phyloP scores from a whole-genome alignment of 2,113 vertebrate species.

The Myxocyprinus asiaticus region DNA sequence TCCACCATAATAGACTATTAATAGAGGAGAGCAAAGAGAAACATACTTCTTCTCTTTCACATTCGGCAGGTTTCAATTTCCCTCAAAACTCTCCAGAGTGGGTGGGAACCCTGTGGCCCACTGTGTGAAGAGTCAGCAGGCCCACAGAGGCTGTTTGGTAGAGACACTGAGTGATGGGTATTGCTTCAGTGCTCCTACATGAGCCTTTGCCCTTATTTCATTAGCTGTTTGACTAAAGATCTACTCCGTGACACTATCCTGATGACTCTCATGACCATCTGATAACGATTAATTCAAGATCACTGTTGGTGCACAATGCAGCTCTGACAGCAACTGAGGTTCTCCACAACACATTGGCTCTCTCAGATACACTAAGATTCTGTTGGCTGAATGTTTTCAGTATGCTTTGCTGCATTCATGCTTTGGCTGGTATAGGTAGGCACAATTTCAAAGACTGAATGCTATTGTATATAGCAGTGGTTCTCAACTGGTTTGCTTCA shows the following conservation, averaged over 20 bases:
- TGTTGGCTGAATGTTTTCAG: too few relatives aligned
- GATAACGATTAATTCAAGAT: neutral
- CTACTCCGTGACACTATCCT: conserved; percentile 2
- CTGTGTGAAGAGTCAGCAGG: neutral
- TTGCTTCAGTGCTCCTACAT: conserved; percentile 6
- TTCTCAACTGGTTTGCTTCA: too few relatives aligned
- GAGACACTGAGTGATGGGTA: neutral
- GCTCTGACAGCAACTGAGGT: neutral
- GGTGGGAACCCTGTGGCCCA: neutral
- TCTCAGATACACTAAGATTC: too few relatives aligned
- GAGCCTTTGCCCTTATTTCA: conserved; percentile 16
- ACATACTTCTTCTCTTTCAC: too few relatives aligned
- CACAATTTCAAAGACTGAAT: too few relatives aligned
- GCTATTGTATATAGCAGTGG: too few relatives aligned
- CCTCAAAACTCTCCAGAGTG: neutral
- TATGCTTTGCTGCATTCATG: too few relatives aligned
- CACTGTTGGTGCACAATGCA: neutral
- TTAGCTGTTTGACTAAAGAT: neutral
- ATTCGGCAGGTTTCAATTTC: neutral
- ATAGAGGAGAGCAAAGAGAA: conserved; percentile 52
- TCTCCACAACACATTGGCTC: too few relatives aligned
- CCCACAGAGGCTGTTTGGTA: neutral
- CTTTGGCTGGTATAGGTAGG: too few relatives aligned
- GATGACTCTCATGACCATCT: conserved; percentile 31
- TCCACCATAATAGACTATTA: conserved; percentile 72